phyloP scores from a whole-genome alignment of 1,140 invertebrate genomes.

The Apis mellifera region Amel_HAv3.1 CM009931.2:17016501-17017000 shows the following conservation, averaged over 20 bases:
- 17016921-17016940: not conserved
- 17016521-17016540: not conserved
- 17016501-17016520: not conserved
- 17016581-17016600: not conserved
- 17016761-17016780: too few species aligned
- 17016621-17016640: not conserved
- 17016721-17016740: not conserved
- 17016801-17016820: not conserved
- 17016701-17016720: not conserved
- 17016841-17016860: not conserved
- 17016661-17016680: not conserved
- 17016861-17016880: not conserved
- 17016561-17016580: not conserved
- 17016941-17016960: not conserved
- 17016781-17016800: not conserved
- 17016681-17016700: not conserved
- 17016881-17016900: not conserved
- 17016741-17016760: not conserved
- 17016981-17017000: not conserved
- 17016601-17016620: not conserved
- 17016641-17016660: not conserved
- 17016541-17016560: constrained; percentile 25
- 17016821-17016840: constrained; percentile 12
- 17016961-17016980: not conserved
- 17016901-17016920: constrained; percentile 16